Base-by-base conservation (phyloP, 2,888 invertebrate species). In the Melieria omissa region DNA sequence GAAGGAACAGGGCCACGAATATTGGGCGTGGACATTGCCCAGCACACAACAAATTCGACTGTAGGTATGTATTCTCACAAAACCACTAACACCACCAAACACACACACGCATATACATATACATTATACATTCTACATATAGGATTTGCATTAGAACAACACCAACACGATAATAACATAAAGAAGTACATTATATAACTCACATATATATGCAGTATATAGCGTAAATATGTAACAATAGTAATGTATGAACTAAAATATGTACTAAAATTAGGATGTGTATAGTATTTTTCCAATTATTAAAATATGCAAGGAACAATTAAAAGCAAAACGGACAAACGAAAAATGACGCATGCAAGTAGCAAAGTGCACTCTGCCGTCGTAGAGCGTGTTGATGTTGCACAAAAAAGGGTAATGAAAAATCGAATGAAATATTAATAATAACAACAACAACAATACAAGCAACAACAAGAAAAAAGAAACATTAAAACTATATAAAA, bases 211-310 rank as follows among this genome's bases (percentile, higher is more conserved):
- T 52, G 52, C 54, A 49, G 62, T 12, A 46, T 62, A 45, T 29
- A 29, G 29, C 29, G 29, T 29, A 29, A 29, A 29, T 29, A 42
- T 64, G 42, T 64, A 64, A 61, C 60, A 66, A 55, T 66, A 61
- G 67, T 52, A 60, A 49, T 61, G 2, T 29, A 29, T 29, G 29
- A 29, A 29, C 29, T 29, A 29, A 29, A 29, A 29, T 29, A 29
- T 29, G 62, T 64, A 72, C 47, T 12, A 42, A 64, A 68, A 64
- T 65, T 74, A 74, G 71, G 65, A 58, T 62, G 52, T 70, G 71
- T 71, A 73, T 73, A 73, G 71, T 74, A 71, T 69, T 74, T 74
- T 69, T 69, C 63, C 69, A 69, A 69, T 69, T 63, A 9, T 14
- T n/a, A 67, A 45, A 52, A 46, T 46, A 42, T 60, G 58, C 64